These are phyloP conservation scores for Polietes domitor DNA, from an alignment of 2,888 invertebrate genomes.

Conservation along the genomic window DNA sequence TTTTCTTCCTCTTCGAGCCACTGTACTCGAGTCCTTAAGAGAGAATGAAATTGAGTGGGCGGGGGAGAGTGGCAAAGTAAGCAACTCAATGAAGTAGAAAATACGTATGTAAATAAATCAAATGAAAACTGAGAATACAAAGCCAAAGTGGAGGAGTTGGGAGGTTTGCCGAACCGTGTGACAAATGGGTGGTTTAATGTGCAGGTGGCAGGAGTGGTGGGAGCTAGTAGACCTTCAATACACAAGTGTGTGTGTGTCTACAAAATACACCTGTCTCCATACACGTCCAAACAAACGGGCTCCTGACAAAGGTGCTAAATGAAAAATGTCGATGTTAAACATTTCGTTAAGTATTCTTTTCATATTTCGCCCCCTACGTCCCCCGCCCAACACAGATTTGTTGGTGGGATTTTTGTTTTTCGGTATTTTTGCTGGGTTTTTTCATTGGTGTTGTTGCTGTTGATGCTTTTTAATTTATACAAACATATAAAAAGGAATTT, in stretches of 20 bases:
- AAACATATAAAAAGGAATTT: constrained; percentile 11
- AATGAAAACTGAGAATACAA: constrained; percentile 27
- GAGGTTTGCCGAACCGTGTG: background rate
- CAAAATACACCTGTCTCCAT: background rate
- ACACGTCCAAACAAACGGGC: background rate
- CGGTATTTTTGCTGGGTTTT: background rate
- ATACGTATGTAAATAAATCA: constrained; percentile 56
- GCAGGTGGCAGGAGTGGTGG: background rate
- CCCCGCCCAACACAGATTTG: too few relatives aligned
- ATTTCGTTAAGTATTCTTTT: background rate
- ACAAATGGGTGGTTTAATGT: background rate
- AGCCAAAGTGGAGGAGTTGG: background rate
- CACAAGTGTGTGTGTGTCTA: background rate
- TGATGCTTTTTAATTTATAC: constrained; percentile 13
- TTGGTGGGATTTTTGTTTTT: background rate
- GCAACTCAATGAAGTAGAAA: constrained; percentile 51
- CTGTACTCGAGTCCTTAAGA: too few relatives aligned
- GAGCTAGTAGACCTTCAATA: too few relatives aligned
- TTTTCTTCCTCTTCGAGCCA: too few relatives aligned
- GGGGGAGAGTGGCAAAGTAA: background rate
- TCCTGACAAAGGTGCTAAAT: background rate
- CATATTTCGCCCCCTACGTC: too few relatives aligned
- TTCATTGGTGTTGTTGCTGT: background rate
- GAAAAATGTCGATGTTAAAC: constrained; percentile 2
- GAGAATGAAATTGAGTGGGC: too few relatives aligned